Conservation (phyloP, 2,113 vertebrate species). For the Sphaerodactylus townsendi region DNA sequence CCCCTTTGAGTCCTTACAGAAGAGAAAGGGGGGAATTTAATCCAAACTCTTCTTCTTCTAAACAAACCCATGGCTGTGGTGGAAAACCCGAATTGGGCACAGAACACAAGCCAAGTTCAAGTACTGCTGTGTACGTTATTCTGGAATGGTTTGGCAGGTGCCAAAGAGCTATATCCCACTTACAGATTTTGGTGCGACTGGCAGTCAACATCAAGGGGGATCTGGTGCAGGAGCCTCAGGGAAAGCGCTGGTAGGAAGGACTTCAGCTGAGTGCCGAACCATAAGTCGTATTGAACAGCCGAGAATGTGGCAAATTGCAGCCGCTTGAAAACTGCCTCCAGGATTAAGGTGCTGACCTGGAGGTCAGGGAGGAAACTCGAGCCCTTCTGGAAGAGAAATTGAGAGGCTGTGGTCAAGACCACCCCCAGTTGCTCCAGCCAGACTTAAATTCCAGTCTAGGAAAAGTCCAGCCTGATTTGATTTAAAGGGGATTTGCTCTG, state of each 20-base stretch:
- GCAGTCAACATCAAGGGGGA: slow-evolving; percentile 25
- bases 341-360: slow-evolving; percentile 14
- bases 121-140: not conserved
- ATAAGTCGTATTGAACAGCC: not conserved
- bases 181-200: slow-evolving; percentile 40
- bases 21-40: no score
- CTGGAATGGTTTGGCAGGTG: not conserved
- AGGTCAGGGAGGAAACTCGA: slow-evolving; percentile 25
- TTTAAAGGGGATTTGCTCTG: not conserved
- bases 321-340: slow-evolving; percentile 15
- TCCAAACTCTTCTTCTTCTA: no score
- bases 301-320: slow-evolving; percentile 16
- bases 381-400: slow-evolving; percentile 11
- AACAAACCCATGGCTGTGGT: no score
- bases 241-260: slow-evolving; percentile 32
- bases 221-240: not conserved
- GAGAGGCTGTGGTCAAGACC: not conserved
- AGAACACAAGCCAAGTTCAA: no score
- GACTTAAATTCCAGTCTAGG: not conserved
- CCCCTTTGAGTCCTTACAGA: no score
- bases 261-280: slow-evolving; percentile 20
- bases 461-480: not conserved
- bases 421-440: not conserved
- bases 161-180: not conserved
- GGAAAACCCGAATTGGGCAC: no score